Base-by-base conservation (phyloP, 2,113 vertebrate genomes). In the Gobio gobio region DNA sequence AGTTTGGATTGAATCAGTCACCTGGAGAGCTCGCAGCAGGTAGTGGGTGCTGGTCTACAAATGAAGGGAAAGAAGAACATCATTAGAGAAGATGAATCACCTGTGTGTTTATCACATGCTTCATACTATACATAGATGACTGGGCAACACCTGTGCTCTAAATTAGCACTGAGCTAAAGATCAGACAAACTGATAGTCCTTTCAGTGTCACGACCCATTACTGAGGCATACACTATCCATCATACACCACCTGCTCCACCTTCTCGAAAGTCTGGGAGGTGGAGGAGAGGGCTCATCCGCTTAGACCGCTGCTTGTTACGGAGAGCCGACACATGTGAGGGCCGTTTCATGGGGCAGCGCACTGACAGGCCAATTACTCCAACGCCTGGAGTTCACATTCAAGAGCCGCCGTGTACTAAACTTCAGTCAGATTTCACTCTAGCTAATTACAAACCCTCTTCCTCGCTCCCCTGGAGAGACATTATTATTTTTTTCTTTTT, bases 31-130 rank as follows among this genome's bases (percentile, higher is more conserved):
- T 73, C 43, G 18, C 45, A 18, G 36, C 80, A 75, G 80, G 84
- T 88, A 73, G 79, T 68, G 78, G 43, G 43, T 85, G 78, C 72
- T 66, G 70, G 84, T 68, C 84, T 61, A 66, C 61, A 83, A 83
- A 84, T 76, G 78, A 85, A 56, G 77, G 70, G 63, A 56, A 49
- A 78, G 77, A 77, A 84, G 78, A 89, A 78, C 83, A 85, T 86
- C 54, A 87, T 89, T 83, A 78, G 54, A 82, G 73, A 86, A 86
- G 84, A 86, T 82, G 85, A 75, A 83, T 86, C 56, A 81, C 74
- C 54, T 5, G 13, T 36, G 76, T 9, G 24, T 61, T 89, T 80
- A 83, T 75, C 68, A 76, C 68, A 10, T 5, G 10, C 45, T 82
- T 82, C 29, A 64, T 26, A 64, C 40, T 29, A 82, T 8, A 43